A percentile compares a stretch with the other conserved stretches of the same genome.
Conservation (phyloP, 2,888 invertebrate genomes). For the Sclerodermus sp. region DNA sequence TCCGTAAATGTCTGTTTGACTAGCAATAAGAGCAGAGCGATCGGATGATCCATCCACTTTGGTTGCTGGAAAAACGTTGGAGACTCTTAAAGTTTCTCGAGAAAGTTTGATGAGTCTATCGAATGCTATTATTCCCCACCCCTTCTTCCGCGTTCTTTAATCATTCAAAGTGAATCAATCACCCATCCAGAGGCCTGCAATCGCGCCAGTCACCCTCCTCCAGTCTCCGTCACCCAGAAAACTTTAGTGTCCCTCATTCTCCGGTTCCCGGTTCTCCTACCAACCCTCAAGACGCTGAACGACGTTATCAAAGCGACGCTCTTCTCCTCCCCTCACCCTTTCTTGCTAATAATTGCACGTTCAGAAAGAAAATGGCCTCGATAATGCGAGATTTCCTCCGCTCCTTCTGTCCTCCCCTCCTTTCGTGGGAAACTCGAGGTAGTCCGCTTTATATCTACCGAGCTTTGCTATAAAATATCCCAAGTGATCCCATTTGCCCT, state of each 20-base stretch:
- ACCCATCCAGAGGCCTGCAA: constrained; percentile 48
- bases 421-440: too few species aligned
- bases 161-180: constrained; percentile 59
- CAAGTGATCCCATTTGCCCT: too few species aligned
- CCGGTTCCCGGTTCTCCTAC: constrained; percentile 17
- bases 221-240: constrained; percentile 40
- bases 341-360: constrained; percentile 3
- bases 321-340: too few species aligned
- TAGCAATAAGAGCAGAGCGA: background rate
- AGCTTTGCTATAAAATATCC: too few species aligned
- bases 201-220: constrained; percentile 51
- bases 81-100: constrained; percentile 40
- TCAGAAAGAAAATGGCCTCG: constrained; percentile 14
- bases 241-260: constrained; percentile 38
- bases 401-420: too few species aligned
- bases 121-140: constrained; percentile 50
- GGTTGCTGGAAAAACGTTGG: constrained; percentile 19
- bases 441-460: too few species aligned
- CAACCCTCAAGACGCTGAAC: constrained; percentile 24
- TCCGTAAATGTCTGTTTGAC: constrained; percentile 11
- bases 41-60: constrained; percentile 24
- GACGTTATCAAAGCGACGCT: constrained; percentile 40
- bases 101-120: constrained; percentile 58
- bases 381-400: background rate
- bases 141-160: constrained; percentile 51